Conservation (phyloP, 2,797 vertebrate species). For the Varecia variegata region DNA sequence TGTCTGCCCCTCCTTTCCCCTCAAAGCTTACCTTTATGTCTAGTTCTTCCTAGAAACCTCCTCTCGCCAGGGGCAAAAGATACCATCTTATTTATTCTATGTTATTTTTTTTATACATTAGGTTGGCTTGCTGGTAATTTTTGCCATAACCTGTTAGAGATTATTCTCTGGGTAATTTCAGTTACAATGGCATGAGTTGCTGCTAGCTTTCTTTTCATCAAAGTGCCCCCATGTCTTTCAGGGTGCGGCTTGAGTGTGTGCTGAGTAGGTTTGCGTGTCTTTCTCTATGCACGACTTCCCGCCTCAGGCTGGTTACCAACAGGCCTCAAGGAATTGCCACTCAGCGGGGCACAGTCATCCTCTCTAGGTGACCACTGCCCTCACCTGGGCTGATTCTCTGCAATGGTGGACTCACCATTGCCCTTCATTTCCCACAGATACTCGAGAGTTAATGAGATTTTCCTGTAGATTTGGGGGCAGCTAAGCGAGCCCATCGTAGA, state of each 20-base stretch:
- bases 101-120: not conserved
- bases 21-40: not conserved
- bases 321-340: not conserved
- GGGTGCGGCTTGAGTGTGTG: not conserved
- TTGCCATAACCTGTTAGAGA: not conserved
- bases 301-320: not conserved
- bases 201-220: not conserved
- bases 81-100: not conserved
- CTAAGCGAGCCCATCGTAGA: not conserved
- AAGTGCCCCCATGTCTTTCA: not conserved
- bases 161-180: not conserved
- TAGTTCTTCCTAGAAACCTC: not conserved
- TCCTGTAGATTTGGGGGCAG: not conserved
- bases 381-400: not conserved
- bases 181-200: accelerated
- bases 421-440: not conserved
- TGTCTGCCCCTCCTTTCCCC: too few species aligned
- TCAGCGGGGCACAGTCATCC: not conserved
- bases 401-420: not conserved
- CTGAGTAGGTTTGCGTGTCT: not conserved
- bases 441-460: not conserved
- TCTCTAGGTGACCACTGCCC: not conserved
- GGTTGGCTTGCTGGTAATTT: not conserved
- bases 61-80: not conserved
- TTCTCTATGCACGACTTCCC: not conserved